Base-by-base conservation (phyloP, 2,113 vertebrate genomes). In the Turnix velox region DNA sequence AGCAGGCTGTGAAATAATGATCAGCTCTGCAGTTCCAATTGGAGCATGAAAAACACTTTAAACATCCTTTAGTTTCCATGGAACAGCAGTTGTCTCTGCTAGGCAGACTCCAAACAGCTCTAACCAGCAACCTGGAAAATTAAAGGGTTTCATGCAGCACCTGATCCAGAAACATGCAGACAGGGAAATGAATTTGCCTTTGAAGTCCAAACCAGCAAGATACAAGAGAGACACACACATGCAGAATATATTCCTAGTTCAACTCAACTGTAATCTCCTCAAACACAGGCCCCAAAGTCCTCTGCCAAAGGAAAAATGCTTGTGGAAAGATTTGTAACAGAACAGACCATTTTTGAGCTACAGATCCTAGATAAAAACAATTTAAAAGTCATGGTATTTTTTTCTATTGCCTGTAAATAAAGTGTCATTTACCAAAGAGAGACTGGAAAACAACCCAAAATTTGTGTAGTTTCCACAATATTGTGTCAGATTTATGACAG, bases 1-100 rank as follows among this genome's bases (percentile, higher is more conserved):
- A 91, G 13, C 55, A 88, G 59, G 46, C 77, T 91, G 87, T 87
- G 90, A 94, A 92, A 87, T 68, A 68, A 59, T 46, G 19, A 72
- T 89, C 77, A 61, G 74, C 54, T 92, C 62, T 76, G 84, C 81
- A 72, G 45, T 39, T 94, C 74, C 49, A 71, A 49, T 0, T 65
- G 84, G 74, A 91, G 81, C 87, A 92, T 86, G 58, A 91, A 91
- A 88, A 91, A 33, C 57, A 79, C 57, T 72, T 62, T 55, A 52
- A 84, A 57, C 45, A 68, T 89, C 77, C 77, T 84, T 92, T 79
- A 79, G 69, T 61, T 81, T 72, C 84, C 82, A 39, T 15, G 87
- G 84, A 93, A 72, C 65, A 89, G 52, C 57, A 74, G 52, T 67
- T 81, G 57, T 66, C 35, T 81, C 48, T 82, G 77, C 73, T 51